Evolutionary conservation across 2,113 vertebrate genomes (phyloP), one percentile per base, ranked within the genome.

Genomic region (Daboia siamensis): DNA sequence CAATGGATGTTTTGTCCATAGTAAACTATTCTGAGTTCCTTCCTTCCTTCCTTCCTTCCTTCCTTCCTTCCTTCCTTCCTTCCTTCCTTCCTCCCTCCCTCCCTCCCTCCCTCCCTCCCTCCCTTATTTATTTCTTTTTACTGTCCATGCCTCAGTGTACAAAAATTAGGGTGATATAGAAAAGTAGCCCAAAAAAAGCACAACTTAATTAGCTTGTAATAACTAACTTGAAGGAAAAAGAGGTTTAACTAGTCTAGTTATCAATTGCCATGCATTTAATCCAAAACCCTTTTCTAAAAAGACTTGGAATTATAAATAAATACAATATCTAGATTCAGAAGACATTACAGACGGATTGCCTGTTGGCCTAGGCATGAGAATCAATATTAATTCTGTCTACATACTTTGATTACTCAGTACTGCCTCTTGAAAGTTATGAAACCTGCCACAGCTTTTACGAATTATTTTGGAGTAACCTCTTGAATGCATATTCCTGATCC

Each of bases 251-350:
- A 64, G 26, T 29, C 24, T 1, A 64, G 59, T 29, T 64, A 64
- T n/a, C 11, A 64, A 13, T 64, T 64, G n/a, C 5, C 64, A 69
- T 69, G 12, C 64, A 69, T 69, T 69, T 69, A 69, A 69, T 33
- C 17, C 64, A 69, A 69, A 33, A 33, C 29, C 64, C 59, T 61
- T 8, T 69, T 69, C 4, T 33, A 69, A 33, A 69, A 69, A 69
- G 64, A 33, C n/a, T 69, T 69, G n/a, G 12, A 69, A 69, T 69
- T 69, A 69, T 33, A 69, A 69, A 93, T 92, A 91, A 94, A 59
- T 93, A 95, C 46, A 29, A 3, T 29, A 64, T 64, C 95, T 57
- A 93, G 56, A 95, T 95, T 95, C 94, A 91, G 91, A 90, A 91
- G 87, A 90, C 94, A 92, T 26, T 51, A 26, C 29, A 0, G 85